Conservation (phyloP, 23 tunicate species). For the Phallusia fumigata region DNA sequence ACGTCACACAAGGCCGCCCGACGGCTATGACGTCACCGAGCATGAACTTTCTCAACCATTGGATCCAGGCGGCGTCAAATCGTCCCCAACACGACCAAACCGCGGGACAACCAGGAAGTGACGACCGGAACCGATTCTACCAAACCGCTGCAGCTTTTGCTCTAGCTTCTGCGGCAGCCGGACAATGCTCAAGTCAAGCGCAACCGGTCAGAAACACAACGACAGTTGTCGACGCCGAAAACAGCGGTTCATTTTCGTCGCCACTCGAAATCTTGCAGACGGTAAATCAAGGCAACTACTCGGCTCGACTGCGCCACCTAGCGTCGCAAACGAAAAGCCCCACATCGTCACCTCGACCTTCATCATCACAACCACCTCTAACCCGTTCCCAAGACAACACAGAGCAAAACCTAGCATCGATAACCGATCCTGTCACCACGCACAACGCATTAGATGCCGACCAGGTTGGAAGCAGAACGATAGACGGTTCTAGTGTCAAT, state of each 20-base stretch:
- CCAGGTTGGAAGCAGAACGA: background rate
- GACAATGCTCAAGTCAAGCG: background rate
- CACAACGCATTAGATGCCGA: background rate
- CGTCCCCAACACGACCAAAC: conserved; percentile 19
- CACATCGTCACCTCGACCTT: background rate
- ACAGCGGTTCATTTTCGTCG: background rate
- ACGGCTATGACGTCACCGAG: conserved; percentile 19
- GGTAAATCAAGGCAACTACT: conserved; percentile 38
- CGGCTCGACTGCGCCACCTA: conserved; percentile 77
- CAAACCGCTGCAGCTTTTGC: conserved; percentile 19
- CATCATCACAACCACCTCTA: background rate
- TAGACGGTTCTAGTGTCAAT: background rate
- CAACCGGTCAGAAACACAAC: background rate
- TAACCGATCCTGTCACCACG: no score
- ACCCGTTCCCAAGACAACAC: background rate
- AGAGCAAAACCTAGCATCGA: background rate
- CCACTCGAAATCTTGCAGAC: background rate
- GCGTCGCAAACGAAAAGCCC: conserved; percentile 53
- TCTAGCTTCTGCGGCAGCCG: conserved; percentile 11
- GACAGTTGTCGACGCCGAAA: background rate
- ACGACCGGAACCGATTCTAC: background rate
- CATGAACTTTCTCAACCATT: conserved; percentile 18
- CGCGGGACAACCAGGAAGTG: background rate
- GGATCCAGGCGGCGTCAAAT: conserved; percentile 26
- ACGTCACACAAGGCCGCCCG: conserved; percentile 16